Base-by-base conservation (phyloP, 2,113 vertebrate species). In the Potamarius usumacintae region DNA sequence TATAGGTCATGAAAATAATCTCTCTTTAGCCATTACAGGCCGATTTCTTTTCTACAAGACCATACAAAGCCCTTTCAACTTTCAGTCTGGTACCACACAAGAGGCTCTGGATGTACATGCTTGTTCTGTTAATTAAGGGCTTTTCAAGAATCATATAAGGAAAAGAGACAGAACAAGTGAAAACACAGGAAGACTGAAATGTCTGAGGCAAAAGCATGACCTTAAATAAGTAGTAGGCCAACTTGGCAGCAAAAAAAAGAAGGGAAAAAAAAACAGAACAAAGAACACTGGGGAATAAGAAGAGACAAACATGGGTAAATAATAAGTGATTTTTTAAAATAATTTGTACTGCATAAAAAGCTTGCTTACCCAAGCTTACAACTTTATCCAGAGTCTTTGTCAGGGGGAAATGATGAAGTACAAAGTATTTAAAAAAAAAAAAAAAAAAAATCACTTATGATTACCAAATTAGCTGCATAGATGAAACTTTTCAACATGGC, bases 1-100 rank as follows among this genome's bases (percentile, higher is more conserved):
- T 86, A 82, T 79, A 90, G 87, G 82, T 81, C 81, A 76, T 82
- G 65, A 81, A 76, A 86, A 88, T 90, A 85, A 88, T 85, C 84
- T 88, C 14, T 57, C 72, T 86, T 90, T 57, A 85, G 80, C 62
- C 62, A 86, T 72, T 82, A 85, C 74, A 88, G 86, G 79, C 82
- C 55, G 27, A 71, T 85, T 83, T 85, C 12, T 82, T 72, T 53
- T 74, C 57, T 81, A 58, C 86, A 81, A 82, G 67, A 82, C 25
- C 72, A 74, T 86, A 81, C 63, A 88, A 86, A 84, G 55, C 34
- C 27, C 50, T 85, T 30, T 77, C 22, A 57, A 7, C 77, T 30
- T 57, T 58, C 55, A 65, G 20, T 42, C n/a, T 53, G 76, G 67
- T n/a, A 11, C 48, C 20, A 69, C 50, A 80, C 2, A 58, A n/a